These are phyloP conservation scores for Catamblyrhynchus diadema DNA, from an alignment of 2,797 vertebrate genomes.

Conservation along the genomic window DNA sequence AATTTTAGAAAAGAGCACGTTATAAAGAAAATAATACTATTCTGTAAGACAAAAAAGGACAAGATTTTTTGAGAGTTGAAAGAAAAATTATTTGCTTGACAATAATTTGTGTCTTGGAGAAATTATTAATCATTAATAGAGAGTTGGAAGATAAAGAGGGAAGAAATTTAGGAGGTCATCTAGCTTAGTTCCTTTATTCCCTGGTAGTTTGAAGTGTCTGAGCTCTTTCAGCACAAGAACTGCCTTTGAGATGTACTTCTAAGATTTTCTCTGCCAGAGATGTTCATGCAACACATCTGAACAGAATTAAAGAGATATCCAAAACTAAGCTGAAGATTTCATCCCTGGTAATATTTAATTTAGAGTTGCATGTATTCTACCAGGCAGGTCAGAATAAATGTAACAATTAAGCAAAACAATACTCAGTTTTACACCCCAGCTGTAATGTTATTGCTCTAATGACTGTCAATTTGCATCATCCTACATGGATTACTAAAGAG, in stretches of 20 bases:
- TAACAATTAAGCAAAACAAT: background rate
- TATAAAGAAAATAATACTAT: background rate
- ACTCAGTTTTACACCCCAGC: background rate
- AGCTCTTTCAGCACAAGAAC: background rate
- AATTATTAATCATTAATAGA: background rate
- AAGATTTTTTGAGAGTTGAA: background rate
- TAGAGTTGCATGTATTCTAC: background rate
- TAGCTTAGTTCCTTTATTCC: background rate
- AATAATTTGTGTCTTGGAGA: background rate
- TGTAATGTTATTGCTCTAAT: background rate
- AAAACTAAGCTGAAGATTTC: background rate
- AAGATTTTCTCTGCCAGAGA: background rate
- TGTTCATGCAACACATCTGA: background rate
- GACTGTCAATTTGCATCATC: background rate
- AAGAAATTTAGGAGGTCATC: background rate
- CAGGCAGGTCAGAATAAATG: background rate
- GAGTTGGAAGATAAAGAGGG: background rate
- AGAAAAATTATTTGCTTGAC: background rate
- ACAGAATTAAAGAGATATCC: background rate
- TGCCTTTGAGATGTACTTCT: background rate
- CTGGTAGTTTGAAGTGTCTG: background rate
- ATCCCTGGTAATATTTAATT: background rate
- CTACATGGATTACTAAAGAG: background rate
- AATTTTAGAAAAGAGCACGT: background rate
- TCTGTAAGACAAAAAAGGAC: background rate